Conservation (phyloP, 1,140 invertebrate genomes). For the Daktulosphaira vitifoliae region DNA sequence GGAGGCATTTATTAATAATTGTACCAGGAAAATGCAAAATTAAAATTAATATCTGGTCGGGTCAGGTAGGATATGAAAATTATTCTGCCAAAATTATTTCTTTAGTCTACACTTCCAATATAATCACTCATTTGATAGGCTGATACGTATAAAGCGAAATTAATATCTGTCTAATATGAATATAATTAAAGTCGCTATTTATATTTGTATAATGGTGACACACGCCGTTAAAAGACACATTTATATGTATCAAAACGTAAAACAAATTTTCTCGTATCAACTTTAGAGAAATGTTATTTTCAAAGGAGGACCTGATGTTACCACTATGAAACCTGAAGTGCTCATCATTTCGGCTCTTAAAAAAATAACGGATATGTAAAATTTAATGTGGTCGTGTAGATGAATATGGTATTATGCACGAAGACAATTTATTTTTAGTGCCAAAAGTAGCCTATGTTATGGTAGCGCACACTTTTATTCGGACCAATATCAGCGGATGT, state of each 20-base stretch:
- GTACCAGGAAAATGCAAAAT: slow-evolving; percentile 22
- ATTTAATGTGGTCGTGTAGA: not conserved
- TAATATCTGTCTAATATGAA: too few species aligned
- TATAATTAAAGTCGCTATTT: too few species aligned
- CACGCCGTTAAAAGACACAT: too few species aligned
- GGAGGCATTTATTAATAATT: slow-evolving; percentile 30
- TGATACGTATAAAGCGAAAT: too few species aligned
- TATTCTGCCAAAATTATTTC: slow-evolving; percentile 12
- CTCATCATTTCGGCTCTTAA: slow-evolving; percentile 7
- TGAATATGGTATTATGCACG: not conserved
- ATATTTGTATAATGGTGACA: too few species aligned
- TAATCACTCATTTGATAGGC: too few species aligned
- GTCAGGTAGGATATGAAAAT: slow-evolving; percentile 24
- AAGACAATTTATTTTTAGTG: slow-evolving; percentile 20
- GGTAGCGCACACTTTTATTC: slow-evolving; percentile 4
- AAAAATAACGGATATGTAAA: too few species aligned
- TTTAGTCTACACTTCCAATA: too few species aligned
- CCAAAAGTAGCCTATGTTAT: too few species aligned
- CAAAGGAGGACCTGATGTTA: not conserved
- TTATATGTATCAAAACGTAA: too few species aligned
- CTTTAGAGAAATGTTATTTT: too few species aligned
- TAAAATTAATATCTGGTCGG: slow-evolving; percentile 27
- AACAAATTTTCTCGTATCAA: too few species aligned
- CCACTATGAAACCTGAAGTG: not conserved
- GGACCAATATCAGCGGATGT: slow-evolving; percentile 29